These are phyloP conservation scores for Pipistrellus pygmaeus DNA, from an alignment of 2,797 vertebrate genomes.

Conservation along the genomic window DNA sequence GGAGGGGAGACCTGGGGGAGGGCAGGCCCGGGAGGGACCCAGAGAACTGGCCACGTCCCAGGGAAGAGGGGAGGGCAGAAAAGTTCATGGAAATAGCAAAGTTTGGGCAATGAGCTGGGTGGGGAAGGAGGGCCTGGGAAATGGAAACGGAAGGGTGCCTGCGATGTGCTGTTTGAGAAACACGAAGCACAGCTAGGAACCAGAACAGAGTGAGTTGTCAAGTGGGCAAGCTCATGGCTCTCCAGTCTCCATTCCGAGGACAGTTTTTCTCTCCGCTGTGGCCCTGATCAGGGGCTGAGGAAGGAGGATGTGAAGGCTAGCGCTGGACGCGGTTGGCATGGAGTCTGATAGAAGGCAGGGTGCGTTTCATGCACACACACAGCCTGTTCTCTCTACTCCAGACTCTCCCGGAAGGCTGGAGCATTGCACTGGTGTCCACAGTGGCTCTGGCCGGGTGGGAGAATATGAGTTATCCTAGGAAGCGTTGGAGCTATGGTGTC, in stretches of 20 bases:
- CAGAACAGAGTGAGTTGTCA: background rate
- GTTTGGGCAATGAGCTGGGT: background rate
- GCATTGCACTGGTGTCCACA: background rate
- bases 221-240: background rate
- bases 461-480: background rate
- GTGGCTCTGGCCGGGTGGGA: background rate
- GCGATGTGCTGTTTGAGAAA: background rate
- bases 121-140: background rate
- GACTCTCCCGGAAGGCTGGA: background rate
- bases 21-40: background rate
- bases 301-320: too few relatives aligned
- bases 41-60: background rate
- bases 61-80: background rate
- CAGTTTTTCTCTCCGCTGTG: background rate
- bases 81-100: constrained; percentile 16
- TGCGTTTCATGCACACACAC: background rate
- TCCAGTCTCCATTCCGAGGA: background rate
- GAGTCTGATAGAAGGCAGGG: background rate
- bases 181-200: background rate
- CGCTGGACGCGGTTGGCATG: background rate
- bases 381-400: background rate
- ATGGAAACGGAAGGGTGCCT: background rate
- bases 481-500: background rate
- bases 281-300: background rate
- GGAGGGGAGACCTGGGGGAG: background rate